A percentile compares a stretch with the other conserved stretches of the same genome.
phyloP scores from a whole-genome alignment of 2,888 invertebrate genomes.

The Zygogramma bicolorata region DNA sequence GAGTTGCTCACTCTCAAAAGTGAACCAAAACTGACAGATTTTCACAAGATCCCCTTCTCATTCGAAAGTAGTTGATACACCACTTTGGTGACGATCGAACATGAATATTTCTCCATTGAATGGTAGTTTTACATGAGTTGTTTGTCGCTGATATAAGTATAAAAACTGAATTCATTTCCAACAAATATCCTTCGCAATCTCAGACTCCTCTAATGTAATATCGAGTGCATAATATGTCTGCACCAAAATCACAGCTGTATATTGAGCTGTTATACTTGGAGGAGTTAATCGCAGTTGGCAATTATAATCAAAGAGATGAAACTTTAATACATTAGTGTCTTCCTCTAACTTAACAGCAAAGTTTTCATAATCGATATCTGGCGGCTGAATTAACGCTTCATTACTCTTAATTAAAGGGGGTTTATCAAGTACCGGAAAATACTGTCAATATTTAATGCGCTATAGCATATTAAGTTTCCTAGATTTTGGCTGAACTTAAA shows the following conservation, averaged over 20 bases:
- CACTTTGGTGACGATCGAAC: too few relatives aligned
- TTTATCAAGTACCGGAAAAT: conserved; percentile 9
- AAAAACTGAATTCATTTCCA: not conserved
- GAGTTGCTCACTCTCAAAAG: too few relatives aligned
- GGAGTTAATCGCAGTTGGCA: conserved; percentile 51
- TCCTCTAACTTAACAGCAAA: conserved; percentile 47
- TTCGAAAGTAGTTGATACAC: too few relatives aligned
- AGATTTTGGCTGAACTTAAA: conserved; percentile 5
- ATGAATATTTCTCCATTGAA: too few relatives aligned
- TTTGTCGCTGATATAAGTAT: too few relatives aligned
- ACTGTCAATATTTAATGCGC: conserved; percentile 38
- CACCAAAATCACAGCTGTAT: conserved; percentile 14
- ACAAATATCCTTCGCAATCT: not conserved
- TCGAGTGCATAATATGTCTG: not conserved
- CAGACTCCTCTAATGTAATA: not conserved
- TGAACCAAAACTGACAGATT: too few relatives aligned
- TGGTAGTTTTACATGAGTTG: too few relatives aligned
- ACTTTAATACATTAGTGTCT: conserved; percentile 51
- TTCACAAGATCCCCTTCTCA: too few relatives aligned
- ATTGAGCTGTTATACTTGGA: conserved; percentile 46
- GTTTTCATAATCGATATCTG: conserved; percentile 52
- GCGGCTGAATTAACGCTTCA: conserved; percentile 47
- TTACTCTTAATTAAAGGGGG: conserved; percentile 26
- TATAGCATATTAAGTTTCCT: conserved; percentile 32
- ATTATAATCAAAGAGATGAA: conserved; percentile 55